These are phyloP conservation scores for Synanthedon tipuliformis DNA, from an alignment of 2,888 invertebrate species.

Conservation along the genomic window DNA sequence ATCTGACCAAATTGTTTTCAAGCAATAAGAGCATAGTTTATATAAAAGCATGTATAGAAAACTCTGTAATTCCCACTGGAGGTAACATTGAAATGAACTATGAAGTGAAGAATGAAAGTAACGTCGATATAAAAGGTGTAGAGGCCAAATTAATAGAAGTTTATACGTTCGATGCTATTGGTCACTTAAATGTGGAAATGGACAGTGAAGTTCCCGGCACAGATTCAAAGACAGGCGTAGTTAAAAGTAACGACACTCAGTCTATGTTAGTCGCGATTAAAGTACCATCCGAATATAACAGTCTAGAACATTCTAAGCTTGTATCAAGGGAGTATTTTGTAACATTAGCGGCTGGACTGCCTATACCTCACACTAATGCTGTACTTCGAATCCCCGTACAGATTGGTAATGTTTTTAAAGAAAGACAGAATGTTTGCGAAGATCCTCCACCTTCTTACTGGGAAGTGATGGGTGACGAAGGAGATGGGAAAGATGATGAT, in stretches of 20 bases:
- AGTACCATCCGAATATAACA: background rate
- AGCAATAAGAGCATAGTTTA: constrained; percentile 16
- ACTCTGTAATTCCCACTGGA: background rate
- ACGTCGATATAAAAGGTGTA: constrained; percentile 1
- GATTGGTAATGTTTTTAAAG: constrained; percentile 3
- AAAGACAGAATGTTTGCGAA: background rate
- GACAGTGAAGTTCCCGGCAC: background rate
- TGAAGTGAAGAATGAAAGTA: constrained; percentile 3
- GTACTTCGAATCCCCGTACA: constrained; percentile 1
- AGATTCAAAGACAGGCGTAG: background rate
- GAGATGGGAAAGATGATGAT: background rate
- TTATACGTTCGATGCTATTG: background rate
- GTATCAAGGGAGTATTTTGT: background rate
- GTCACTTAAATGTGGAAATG: background rate
- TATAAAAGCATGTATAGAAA: constrained; percentile 10
- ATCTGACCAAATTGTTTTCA: constrained; percentile 12
- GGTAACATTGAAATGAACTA: constrained; percentile 1
- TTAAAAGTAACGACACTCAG: background rate
- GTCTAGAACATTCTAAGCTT: background rate
- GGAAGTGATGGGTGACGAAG: constrained; percentile 8
- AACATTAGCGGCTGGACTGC: background rate
- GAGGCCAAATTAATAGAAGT: background rate
- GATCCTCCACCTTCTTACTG: constrained; percentile 4
- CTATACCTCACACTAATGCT: constrained; percentile 1
- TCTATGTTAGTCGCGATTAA: background rate